Evolutionary conservation across 2,797 vertebrate genomes (phyloP).

Genomic region (Rhabdophis nuchalis): DNA sequence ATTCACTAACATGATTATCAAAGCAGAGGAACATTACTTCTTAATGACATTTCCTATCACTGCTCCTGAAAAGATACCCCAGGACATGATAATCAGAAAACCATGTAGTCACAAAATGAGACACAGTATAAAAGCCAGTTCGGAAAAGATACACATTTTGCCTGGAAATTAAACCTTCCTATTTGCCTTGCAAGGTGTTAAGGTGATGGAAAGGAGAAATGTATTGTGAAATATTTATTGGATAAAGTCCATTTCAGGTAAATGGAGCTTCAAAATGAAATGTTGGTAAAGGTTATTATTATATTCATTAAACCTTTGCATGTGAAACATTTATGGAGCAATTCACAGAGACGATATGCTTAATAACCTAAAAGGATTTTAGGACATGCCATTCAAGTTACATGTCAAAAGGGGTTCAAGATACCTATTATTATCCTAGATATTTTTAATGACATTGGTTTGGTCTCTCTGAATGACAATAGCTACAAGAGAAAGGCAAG

Average conservation of each 20-base stretch:
- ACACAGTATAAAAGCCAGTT: slow-evolving; percentile 30
- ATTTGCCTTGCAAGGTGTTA: slow-evolving; percentile 55
- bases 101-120: slow-evolving; percentile 57
- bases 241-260: slow-evolving; percentile 56
- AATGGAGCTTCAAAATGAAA: slow-evolving; percentile 65
- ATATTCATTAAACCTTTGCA: slow-evolving; percentile 34
- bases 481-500: slow-evolving; percentile 28
- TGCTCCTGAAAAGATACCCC: slow-evolving; percentile 65
- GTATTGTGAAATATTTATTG: slow-evolving; percentile 55
- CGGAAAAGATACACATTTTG: slow-evolving; percentile 51
- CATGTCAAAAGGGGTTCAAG: slow-evolving; percentile 31
- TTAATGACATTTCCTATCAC: slow-evolving; percentile 70
- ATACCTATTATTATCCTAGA: slow-evolving; percentile 10
- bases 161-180: slow-evolving; percentile 60
- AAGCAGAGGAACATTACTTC: slow-evolving; percentile 66
- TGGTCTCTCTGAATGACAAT: not conserved
- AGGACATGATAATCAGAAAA: slow-evolving; percentile 60
- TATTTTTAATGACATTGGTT: slow-evolving; percentile 37
- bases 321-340: slow-evolving; percentile 38
- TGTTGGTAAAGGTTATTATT: slow-evolving; percentile 51
- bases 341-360: slow-evolving; percentile 27
- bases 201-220: slow-evolving; percentile 55
- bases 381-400: slow-evolving; percentile 42
- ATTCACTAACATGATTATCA: slow-evolving; percentile 70
- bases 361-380: slow-evolving; percentile 54